phyloP scores from a whole-genome alignment of 2,888 invertebrate genomes.

The Orthonevra nobilis region DNA sequence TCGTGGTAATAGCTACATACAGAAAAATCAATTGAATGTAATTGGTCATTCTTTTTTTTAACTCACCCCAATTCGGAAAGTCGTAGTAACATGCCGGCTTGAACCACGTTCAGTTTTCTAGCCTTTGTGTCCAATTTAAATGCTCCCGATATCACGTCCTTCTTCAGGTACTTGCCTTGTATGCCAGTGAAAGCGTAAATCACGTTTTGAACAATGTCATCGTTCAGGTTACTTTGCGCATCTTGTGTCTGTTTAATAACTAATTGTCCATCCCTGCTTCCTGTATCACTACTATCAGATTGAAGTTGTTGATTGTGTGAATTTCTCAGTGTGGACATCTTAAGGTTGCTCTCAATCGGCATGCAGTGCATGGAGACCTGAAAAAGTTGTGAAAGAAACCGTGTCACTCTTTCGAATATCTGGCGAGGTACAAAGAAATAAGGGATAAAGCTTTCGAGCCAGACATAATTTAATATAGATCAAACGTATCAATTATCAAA shows the following conservation, averaged over 20 bases:
- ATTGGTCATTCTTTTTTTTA: too few relatives aligned
- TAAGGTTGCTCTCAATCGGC: slow-evolving; percentile 22
- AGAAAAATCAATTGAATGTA: neutral
- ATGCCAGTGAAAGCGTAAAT: slow-evolving; percentile 94
- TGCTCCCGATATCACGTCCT: slow-evolving; percentile 83
- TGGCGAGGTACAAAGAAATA: too few relatives aligned
- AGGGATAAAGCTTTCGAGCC: too few relatives aligned
- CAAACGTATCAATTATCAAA: too few relatives aligned
- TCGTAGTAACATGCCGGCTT: slow-evolving; percentile 85
- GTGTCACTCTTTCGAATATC: too few relatives aligned
- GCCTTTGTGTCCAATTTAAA: slow-evolving; percentile 83
- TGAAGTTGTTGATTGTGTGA: slow-evolving; percentile 41
- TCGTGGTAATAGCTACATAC: slow-evolving; percentile 82
- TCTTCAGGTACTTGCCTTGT: slow-evolving; percentile 87
- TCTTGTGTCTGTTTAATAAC: slow-evolving; percentile 19
- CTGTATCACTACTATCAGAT: slow-evolving; percentile 71
- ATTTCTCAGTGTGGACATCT: slow-evolving; percentile 35
- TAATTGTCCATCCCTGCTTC: slow-evolving; percentile 43
- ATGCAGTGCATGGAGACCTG: slow-evolving; percentile 15
- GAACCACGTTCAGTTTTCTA: slow-evolving; percentile 81
- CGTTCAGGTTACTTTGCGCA: slow-evolving; percentile 68
- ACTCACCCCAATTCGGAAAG: slow-evolving; percentile 93
- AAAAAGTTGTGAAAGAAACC: neutral
- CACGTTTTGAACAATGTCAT: slow-evolving; percentile 86
- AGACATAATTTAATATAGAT: too few relatives aligned